Conservation (phyloP, 2,113 vertebrate genomes). For the Pelusios castaneus region DNA sequence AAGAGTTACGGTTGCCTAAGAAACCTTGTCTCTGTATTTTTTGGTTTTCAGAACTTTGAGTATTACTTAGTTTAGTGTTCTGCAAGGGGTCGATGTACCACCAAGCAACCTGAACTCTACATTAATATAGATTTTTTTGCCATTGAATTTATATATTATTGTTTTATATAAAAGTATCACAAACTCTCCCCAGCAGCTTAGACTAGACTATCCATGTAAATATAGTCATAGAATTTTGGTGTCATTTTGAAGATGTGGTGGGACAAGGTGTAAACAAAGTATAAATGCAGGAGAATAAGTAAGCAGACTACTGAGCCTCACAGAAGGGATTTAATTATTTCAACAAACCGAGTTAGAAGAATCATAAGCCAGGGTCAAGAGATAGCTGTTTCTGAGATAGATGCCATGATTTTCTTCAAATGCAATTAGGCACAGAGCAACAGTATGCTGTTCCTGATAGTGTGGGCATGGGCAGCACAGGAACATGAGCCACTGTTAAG, state of each 20-base stretch:
- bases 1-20: too few species aligned
- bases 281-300: neutral
- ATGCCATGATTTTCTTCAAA: neutral
- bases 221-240: neutral
- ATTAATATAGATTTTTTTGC: too few species aligned
- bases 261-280: neutral
- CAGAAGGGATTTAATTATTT: neutral
- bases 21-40: neutral
- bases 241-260: neutral
- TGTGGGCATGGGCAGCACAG: neutral
- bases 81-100: neutral
- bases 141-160: neutral
- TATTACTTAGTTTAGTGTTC: neutral
- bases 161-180: neutral
- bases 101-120: neutral
- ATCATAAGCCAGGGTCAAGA: neutral
- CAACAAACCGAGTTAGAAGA: fast-evolving
- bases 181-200: neutral
- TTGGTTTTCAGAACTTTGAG: too few species aligned
- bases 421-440: neutral
- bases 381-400: fast-evolving
- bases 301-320: neutral
- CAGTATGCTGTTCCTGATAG: conserved; percentile 26
- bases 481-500: fast-evolving
- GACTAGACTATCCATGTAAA: neutral